These are phyloP conservation scores for Galleria mellonella DNA, from an alignment of 1,140 invertebrate genomes.

Conservation along the genomic window DNA sequence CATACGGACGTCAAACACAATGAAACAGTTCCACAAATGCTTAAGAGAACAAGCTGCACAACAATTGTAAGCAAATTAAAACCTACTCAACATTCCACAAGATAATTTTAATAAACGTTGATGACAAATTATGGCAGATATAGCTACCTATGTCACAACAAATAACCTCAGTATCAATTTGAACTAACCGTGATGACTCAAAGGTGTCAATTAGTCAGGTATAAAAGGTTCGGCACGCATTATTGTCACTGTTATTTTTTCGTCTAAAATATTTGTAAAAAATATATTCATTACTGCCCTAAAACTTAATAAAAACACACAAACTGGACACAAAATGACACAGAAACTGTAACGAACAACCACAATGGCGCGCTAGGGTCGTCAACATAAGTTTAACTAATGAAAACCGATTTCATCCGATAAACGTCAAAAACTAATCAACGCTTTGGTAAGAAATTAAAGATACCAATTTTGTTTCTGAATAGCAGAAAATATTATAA, in stretches of 20 bases:
- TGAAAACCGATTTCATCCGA: slow-evolving; percentile 32
- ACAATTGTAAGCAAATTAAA: background rate
- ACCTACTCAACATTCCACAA: background rate
- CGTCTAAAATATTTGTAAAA: slow-evolving; percentile 58
- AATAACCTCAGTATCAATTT: slow-evolving; percentile 68
- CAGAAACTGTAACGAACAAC: slow-evolving; percentile 52
- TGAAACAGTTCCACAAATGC: background rate
- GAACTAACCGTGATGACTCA: slow-evolving; percentile 67
- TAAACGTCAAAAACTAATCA: slow-evolving; percentile 4
- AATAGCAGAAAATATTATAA: too few species aligned
- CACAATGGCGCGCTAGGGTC: slow-evolving; percentile 59
- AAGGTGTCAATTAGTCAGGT: slow-evolving; percentile 54
- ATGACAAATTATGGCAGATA: slow-evolving; percentile 51
- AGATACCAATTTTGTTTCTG: too few species aligned
- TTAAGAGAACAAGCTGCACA: background rate
- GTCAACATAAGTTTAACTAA: slow-evolving; percentile 11
- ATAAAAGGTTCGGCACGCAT: slow-evolving; percentile 69
- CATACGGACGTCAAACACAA: background rate
- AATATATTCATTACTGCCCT: slow-evolving; percentile 64
- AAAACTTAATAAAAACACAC: slow-evolving; percentile 57
- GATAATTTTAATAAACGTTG: slow-evolving; percentile 28
- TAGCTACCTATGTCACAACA: slow-evolving; percentile 66
- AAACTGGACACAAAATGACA: slow-evolving; percentile 51
- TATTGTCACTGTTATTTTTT: slow-evolving; percentile 66
- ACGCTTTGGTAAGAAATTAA: too few species aligned